These are phyloP conservation scores for Tiphia femorata DNA, from an alignment of 2,888 invertebrate species.

Conservation along the genomic window DNA sequence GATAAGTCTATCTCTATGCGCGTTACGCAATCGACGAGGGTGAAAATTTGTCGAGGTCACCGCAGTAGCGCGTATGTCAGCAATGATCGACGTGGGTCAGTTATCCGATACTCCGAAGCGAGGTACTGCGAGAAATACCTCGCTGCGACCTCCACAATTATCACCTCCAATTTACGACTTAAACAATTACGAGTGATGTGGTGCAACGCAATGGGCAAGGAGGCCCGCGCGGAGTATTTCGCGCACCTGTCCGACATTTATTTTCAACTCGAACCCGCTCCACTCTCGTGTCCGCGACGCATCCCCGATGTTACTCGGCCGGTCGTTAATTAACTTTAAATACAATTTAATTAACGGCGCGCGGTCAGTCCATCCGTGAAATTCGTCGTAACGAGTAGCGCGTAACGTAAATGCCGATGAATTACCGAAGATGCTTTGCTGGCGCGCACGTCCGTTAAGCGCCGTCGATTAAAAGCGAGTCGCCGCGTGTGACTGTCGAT, in stretches of 20 bases:
- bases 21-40: no score
- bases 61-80: no score
- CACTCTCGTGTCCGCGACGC: conserved; percentile 26
- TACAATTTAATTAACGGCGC: conserved; percentile 45
- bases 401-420: conserved; percentile 20
- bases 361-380: not conserved
- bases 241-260: conserved; percentile 47
- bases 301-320: conserved; percentile 29
- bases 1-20: no score
- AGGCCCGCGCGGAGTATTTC: conserved; percentile 1
- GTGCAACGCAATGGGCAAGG: conserved; percentile 25
- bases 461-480: not conserved
- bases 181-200: conserved; percentile 40
- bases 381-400: no score
- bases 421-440: no score
- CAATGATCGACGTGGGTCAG: no score
- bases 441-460: no score
- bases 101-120: no score
- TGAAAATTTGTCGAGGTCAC: no score
- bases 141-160: conserved; percentile 33
- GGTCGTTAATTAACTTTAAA: conserved; percentile 38
- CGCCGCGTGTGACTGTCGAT: not conserved
- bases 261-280: conserved; percentile 13
- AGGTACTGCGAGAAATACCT: conserved; percentile 16
- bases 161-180: conserved; percentile 41